Base-by-base conservation (phyloP, 2,888 invertebrate genomes). In the Eristalis pertinax region DNA sequence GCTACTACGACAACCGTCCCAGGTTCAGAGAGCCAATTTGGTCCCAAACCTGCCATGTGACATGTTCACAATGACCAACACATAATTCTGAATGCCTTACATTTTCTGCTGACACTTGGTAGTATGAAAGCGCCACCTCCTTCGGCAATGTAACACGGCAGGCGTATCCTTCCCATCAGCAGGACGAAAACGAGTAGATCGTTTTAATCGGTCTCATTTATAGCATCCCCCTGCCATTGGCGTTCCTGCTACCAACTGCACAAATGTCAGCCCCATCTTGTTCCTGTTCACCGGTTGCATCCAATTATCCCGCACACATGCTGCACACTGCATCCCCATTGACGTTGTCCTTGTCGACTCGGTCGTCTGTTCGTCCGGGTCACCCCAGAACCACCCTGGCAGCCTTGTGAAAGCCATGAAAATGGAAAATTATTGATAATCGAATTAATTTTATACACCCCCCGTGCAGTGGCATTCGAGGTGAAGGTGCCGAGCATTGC, bases 401-500 rank as follows among this genome's bases (percentile, higher is more conserved):
- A 84, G 72, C 85, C 73, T 86, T 86, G 85, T 64, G 77, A 60
- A 74, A 75, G 78, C 74, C 73, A 82, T 78, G 78, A 77, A 83
- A 74, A 74, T 83, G 86, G 83, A 83, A 86, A 86, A 83, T 86
- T 86, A 78, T 86, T 78, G 78, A 78, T 86, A 82, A 86, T 86
- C 86, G 83, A 86, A 83, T 83, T 75, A 86, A 83, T 78, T 86
- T 58, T 65, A 72, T 67, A 70, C 22, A 77, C 32, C 68, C 41
- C 41, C 56, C 10, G 8, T 19, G 58, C 50, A 32, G 8, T 15
- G 70, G 64, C 63, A 78, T 78, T 78, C 70, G 69, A 86, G 77
- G 81, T 81, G 73, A 85, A 85, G 85, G 85, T 81, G 60, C 29
- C 50, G 60, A 35, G 62, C 65, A 43, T 19, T 24, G 29, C 70